A percentile compares a stretch with the other conserved stretches of the same genome.
Conservation (phyloP, 1,140 invertebrate genomes). For the Drosophila rufa region DNA sequence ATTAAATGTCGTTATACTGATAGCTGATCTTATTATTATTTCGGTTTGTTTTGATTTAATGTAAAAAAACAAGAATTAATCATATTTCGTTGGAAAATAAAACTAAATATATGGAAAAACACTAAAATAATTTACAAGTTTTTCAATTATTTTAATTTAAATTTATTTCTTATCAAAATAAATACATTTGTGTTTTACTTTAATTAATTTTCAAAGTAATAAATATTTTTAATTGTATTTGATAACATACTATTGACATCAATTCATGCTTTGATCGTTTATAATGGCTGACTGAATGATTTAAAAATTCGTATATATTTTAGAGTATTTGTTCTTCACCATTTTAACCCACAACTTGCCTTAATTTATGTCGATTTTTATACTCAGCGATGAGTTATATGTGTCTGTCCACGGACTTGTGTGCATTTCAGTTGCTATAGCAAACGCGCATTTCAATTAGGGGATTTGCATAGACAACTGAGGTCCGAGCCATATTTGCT, state of each 20-base stretch:
- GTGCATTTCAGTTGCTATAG: slow-evolving; percentile 10
- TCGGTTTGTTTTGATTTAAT: too few relatives aligned
- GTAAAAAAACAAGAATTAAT: too few relatives aligned
- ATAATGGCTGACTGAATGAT: neutral
- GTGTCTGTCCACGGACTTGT: neutral
- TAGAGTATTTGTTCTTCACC: slow-evolving; percentile 16
- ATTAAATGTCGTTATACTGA: too few relatives aligned
- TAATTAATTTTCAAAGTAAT: neutral
- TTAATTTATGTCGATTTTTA: slow-evolving; percentile 51
- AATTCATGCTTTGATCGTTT: neutral
- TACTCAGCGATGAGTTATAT: slow-evolving; percentile 20
- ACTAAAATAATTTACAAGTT: too few relatives aligned
- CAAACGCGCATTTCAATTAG: slow-evolving; percentile 56
- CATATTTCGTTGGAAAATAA: too few relatives aligned
- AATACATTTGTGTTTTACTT: neutral
- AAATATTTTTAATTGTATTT: too few relatives aligned
- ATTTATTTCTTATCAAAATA: too few relatives aligned
- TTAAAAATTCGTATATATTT: neutral
- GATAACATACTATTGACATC: too few relatives aligned
- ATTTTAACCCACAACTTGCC: neutral
- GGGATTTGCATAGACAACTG: slow-evolving; percentile 23
- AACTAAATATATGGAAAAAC: too few relatives aligned
- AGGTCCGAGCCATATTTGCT: neutral
- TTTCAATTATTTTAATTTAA: too few relatives aligned
- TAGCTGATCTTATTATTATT: too few relatives aligned